A percentile compares a stretch with the other conserved stretches of the same genome.
Evolutionary conservation across 2,888 invertebrate genomes (phyloP).

Genomic region (Tribolium freemani): DNA sequence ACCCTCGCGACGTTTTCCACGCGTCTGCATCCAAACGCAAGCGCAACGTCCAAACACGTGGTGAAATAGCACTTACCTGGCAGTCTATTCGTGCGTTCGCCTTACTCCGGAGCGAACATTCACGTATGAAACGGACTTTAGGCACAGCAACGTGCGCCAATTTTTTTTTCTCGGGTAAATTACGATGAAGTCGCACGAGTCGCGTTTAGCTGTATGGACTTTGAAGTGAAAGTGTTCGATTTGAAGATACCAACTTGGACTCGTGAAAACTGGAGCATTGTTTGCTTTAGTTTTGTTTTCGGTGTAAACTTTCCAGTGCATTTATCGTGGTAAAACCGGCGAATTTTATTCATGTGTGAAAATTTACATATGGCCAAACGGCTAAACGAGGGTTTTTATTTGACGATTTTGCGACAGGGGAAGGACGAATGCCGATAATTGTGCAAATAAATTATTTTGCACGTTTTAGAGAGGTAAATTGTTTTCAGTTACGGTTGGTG

Average conservation of each 20-base stretch:
- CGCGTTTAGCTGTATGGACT: not conserved
- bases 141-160: not conserved
- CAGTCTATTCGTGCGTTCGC: slow-evolving; percentile 51
- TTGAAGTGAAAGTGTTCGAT: slow-evolving; percentile 25
- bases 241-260: slow-evolving; percentile 25
- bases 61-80: slow-evolving; percentile 51
- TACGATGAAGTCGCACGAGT: not conserved
- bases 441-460: not conserved
- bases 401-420: not conserved
- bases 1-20: slow-evolving; percentile 30
- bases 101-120: slow-evolving; percentile 39
- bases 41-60: slow-evolving; percentile 53
- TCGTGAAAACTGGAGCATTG: slow-evolving; percentile 33
- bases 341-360: not conserved
- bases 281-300: slow-evolving; percentile 33
- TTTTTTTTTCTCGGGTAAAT: slow-evolving; percentile 1
- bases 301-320: slow-evolving; percentile 38
- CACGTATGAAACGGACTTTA: slow-evolving; percentile 26
- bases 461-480: not conserved
- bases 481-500: not conserved
- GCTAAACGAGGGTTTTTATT: not conserved
- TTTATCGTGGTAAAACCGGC: slow-evolving; percentile 18
- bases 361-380: not conserved
- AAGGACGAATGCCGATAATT: not conserved
- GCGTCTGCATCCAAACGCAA: slow-evolving; percentile 44